These are phyloP conservation scores for Rhagonycha fulva DNA, from an alignment of 2,888 invertebrate species.

Conservation along the genomic window DNA sequence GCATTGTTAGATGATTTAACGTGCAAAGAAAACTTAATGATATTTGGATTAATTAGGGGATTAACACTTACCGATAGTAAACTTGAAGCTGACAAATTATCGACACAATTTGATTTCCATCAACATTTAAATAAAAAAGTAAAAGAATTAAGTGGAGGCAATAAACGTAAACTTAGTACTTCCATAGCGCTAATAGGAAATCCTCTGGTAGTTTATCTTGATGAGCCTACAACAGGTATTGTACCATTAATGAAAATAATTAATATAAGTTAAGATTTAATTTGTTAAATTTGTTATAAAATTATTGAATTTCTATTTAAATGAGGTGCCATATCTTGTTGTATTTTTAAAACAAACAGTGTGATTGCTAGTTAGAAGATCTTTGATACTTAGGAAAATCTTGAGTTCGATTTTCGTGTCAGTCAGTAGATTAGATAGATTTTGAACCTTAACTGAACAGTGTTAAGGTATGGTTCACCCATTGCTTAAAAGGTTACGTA, in stretches of 20 bases:
- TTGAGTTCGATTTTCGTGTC: too few relatives aligned
- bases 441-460: too few relatives aligned
- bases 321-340: too few relatives aligned
- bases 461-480: too few relatives aligned
- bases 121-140: conserved; percentile 56
- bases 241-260: background rate
- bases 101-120: conserved; percentile 54
- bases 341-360: too few relatives aligned
- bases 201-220: conserved; percentile 59
- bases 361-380: too few relatives aligned
- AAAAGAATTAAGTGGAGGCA: conserved; percentile 58
- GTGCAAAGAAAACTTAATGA: conserved; percentile 58
- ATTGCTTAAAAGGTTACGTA: too few relatives aligned
- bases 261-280: too few relatives aligned
- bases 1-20: conserved; percentile 61
- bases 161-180: conserved; percentile 61
- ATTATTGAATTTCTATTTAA: too few relatives aligned
- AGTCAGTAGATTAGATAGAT: too few relatives aligned
- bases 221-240: conserved; percentile 61
- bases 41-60: conserved; percentile 59
- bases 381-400: too few relatives aligned
- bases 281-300: too few relatives aligned
- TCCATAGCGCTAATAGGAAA: conserved; percentile 61
- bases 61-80: conserved; percentile 47
- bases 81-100: conserved; percentile 48